A percentile compares a stretch with the other conserved stretches of the same genome.
Conservation (phyloP, 1,140 invertebrate genomes). For the silkworm (Bombyx mori) region DNA sequence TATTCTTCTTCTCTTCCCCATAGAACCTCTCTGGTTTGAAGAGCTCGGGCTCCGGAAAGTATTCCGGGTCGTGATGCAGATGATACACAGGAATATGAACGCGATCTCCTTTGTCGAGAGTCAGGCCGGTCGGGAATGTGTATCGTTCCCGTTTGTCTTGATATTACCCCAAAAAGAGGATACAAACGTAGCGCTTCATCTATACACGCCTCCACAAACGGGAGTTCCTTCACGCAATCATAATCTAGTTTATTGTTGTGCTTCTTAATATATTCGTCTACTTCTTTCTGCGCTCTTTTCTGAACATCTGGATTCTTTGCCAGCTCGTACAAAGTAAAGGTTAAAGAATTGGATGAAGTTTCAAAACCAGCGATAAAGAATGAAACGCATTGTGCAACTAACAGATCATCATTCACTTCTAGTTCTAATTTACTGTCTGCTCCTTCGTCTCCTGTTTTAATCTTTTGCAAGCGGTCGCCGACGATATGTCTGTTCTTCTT, state of each 20-base stretch:
- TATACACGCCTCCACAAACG: constrained; percentile 33
- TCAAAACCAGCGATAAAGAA: constrained; percentile 77
- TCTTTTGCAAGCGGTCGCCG: constrained; percentile 15
- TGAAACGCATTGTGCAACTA: constrained; percentile 75
- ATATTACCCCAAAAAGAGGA: constrained; percentile 29
- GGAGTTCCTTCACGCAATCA: constrained; percentile 54
- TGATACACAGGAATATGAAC: constrained; percentile 32
- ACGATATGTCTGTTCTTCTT: constrained; percentile 12
- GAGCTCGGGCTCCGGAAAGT: constrained; percentile 65
- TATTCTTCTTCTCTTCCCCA: constrained; percentile 43
- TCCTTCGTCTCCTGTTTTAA: no score
- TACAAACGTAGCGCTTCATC: constrained; percentile 45
- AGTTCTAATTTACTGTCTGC: constrained; percentile 5
- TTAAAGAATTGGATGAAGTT: constrained; percentile 60
- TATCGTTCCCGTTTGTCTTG: constrained; percentile 41
- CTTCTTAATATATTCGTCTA: constrained; percentile 49
- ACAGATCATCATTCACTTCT: constrained; percentile 52
- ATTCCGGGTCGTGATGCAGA: constrained; percentile 66
- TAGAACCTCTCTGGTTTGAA: constrained; percentile 72
- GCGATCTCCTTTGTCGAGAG: constrained; percentile 24
- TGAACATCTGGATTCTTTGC: constrained; percentile 70
- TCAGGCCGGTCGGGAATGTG: constrained; percentile 40
- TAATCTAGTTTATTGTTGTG: constrained; percentile 45
- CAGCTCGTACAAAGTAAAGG: constrained; percentile 68
- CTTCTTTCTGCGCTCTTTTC: constrained; percentile 68